phyloP scores from a whole-genome alignment of 2,797 vertebrate species.

The Denticeps clupeoides region DNA sequence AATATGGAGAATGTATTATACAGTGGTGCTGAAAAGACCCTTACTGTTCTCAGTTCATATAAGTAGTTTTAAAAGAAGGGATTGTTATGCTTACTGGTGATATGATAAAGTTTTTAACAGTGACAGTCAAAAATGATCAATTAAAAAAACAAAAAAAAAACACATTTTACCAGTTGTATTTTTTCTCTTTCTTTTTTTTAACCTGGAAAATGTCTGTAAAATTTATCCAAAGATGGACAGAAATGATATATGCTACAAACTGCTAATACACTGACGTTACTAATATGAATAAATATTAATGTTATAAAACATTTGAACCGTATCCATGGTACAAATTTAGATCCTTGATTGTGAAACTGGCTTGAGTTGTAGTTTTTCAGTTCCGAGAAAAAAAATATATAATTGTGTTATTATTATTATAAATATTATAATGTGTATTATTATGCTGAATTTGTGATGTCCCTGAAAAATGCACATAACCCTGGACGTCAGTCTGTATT shows the following conservation, averaged over 20 bases:
- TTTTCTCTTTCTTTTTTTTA: conserved; percentile 23
- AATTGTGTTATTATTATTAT: not conserved
- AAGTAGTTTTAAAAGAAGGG: conserved; percentile 49
- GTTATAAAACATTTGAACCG: no score
- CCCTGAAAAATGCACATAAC: no score
- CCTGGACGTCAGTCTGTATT: no score
- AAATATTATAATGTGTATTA: no score
- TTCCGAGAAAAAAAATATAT: no score
- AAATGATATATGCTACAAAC: not conserved
- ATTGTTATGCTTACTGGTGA: conserved; percentile 60
- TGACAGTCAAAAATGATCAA: conserved; percentile 46
- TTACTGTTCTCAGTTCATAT: conserved; percentile 66
- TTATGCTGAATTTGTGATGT: no score
- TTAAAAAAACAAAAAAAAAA: conserved; percentile 46
- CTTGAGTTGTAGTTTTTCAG: not conserved
- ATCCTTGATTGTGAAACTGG: not conserved
- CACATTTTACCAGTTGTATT: conserved; percentile 34
- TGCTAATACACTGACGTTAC: no score
- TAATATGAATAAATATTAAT: no score
- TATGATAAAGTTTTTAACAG: conserved; percentile 53
- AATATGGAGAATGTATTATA: conserved; percentile 72
- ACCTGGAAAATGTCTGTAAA: no score
- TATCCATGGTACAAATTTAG: no score
- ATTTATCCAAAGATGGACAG: no score
- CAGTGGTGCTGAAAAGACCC: conserved; percentile 67